Evolutionary conservation across 2,113 vertebrate species (phyloP).

Genomic region (Apistogramma diplotaenia): DNA sequence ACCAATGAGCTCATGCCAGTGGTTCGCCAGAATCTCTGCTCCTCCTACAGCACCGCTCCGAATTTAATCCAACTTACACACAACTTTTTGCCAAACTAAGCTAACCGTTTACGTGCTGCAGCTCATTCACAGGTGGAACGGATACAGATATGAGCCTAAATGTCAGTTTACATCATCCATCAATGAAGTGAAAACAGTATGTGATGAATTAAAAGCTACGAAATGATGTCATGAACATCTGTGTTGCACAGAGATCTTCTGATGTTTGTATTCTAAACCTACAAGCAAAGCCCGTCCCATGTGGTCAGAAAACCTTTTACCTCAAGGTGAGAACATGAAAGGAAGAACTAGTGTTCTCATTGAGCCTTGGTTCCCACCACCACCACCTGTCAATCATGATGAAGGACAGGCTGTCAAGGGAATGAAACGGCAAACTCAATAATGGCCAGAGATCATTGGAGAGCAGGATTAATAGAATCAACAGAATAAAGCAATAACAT

Average conservation of each 20-base stretch:
- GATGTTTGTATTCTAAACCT: too few species aligned
- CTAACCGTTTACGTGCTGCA: background rate
- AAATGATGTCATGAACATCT: background rate
- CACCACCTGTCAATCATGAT: background rate
- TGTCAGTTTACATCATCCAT: background rate
- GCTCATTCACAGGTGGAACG: background rate
- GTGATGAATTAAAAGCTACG: background rate
- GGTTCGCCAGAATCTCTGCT: background rate
- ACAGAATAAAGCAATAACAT: background rate
- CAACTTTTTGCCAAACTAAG: background rate
- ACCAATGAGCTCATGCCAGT: background rate
- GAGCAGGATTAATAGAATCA: background rate
- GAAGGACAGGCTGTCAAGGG: background rate
- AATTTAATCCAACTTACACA: background rate
- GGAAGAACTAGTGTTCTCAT: background rate
- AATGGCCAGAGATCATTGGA: too few species aligned
- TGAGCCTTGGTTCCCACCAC: background rate
- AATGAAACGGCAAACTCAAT: background rate
- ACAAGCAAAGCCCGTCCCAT: background rate
- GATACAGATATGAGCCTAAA: rapidly evolving
- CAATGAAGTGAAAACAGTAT: background rate
- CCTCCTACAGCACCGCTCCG: background rate
- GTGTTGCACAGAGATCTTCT: background rate
- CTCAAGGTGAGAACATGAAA: background rate
- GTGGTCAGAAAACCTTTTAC: background rate